Conservation (phyloP, 2,888 invertebrate genomes). For the Sphecodes monilicornis region DNA sequence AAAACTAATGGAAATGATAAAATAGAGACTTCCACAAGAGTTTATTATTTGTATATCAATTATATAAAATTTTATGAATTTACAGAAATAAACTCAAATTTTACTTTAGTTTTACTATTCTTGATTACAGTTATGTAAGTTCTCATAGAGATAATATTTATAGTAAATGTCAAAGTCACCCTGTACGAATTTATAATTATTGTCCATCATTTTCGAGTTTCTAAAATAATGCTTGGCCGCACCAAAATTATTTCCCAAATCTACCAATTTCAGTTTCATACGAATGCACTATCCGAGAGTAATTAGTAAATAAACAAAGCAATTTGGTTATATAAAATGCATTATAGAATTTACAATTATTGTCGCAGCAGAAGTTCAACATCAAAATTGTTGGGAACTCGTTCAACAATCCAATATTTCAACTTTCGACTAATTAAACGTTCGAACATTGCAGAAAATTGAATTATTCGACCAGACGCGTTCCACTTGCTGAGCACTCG, state of each 20-base stretch:
- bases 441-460: conserved; percentile 1
- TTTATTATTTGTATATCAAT: neutral
- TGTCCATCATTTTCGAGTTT: neutral
- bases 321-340: neutral
- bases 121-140: neutral
- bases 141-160: neutral
- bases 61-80: neutral
- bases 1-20: neutral
- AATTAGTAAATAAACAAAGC: conserved; percentile 3
- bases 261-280: neutral
- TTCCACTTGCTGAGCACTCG: conserved; percentile 24
- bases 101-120: neutral
- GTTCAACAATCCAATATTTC: neutral
- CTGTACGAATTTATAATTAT: neutral
- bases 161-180: neutral
- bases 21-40: neutral
- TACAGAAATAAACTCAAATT: neutral
- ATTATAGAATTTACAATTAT: neutral
- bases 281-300: neutral
- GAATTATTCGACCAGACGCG: conserved; percentile 28
- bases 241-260: neutral
- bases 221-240: neutral
- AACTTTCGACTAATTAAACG: conserved; percentile 10
- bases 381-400: conserved; percentile 1
- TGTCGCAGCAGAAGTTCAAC: neutral